phyloP scores from a whole-genome alignment of 2,888 invertebrate genomes.

The Agrotis clavis region DNA sequence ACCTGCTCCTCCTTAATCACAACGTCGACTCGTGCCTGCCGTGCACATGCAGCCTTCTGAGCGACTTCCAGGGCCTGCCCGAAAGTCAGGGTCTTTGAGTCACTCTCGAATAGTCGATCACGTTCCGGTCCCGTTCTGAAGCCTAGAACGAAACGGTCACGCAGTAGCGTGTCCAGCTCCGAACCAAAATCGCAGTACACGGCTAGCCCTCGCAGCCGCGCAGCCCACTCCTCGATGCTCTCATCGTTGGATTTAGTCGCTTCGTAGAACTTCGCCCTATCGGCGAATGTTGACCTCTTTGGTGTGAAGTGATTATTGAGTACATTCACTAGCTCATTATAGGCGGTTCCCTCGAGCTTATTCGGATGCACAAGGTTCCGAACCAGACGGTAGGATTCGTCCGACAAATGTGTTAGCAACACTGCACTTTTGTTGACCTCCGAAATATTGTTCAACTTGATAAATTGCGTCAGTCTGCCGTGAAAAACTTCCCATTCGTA shows the following conservation, averaged over 20 bases:
- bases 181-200: conserved; percentile 7
- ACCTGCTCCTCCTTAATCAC: conserved; percentile 1
- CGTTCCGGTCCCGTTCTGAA: conserved; percentile 1
- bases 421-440: background rate
- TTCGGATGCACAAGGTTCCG: conserved; percentile 7
- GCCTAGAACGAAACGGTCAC: background rate
- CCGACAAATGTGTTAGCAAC: background rate
- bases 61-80: background rate
- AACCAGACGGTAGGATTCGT: conserved; percentile 8
- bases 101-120: background rate
- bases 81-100: conserved; percentile 2
- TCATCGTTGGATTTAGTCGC: background rate
- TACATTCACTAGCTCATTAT: background rate
- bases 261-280: conserved; percentile 9
- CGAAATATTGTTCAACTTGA: background rate
- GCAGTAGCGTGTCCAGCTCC: conserved; percentile 6
- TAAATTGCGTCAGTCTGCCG: background rate
- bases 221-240: conserved; percentile 5
- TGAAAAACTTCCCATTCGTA: conserved; percentile 7
- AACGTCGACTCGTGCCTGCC: background rate
- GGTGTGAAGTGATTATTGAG: conserved; percentile 3
- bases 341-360: conserved; percentile 1
- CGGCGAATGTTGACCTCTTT: conserved; percentile 7
- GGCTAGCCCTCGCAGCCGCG: conserved; percentile 5
- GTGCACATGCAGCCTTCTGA: conserved; percentile 2